Evolutionary conservation across 2,797 vertebrate genomes (phyloP).

Genomic region (Leptoclinus maculatus): DNA sequence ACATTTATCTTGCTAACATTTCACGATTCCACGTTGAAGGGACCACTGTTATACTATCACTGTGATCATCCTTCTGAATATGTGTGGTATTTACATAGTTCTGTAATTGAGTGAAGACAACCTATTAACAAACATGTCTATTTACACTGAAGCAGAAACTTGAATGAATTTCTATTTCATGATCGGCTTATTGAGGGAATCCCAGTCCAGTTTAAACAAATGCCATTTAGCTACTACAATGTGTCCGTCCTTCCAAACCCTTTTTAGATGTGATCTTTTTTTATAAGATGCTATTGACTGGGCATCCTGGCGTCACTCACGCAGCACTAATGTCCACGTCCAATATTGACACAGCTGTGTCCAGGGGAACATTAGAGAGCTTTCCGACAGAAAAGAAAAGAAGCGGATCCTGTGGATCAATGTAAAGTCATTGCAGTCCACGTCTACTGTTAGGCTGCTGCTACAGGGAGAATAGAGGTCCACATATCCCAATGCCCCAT

Average conservation of each 20-base stretch:
- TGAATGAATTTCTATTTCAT: neutral
- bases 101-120: slow-evolving; percentile 16
- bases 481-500: slow-evolving; percentile 17
- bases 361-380: slow-evolving; percentile 26
- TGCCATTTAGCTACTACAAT: slow-evolving; percentile 21
- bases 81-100: slow-evolving; percentile 11
- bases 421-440: slow-evolving; percentile 17
- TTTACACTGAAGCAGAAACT: slow-evolving; percentile 18
- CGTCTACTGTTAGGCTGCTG: slow-evolving; percentile 20
- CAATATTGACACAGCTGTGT: slow-evolving; percentile 73
- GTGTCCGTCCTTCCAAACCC: neutral
- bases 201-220: neutral
- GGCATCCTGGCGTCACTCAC: slow-evolving; percentile 24
- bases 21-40: slow-evolving; percentile 15
- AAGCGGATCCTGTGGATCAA: slow-evolving; percentile 14
- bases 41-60: neutral
- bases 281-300: slow-evolving; percentile 39
- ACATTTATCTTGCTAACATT: slow-evolving; percentile 7
- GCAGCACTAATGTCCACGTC: slow-evolving; percentile 41
- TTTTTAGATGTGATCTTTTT: slow-evolving; percentile 27
- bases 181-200: neutral
- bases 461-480: slow-evolving; percentile 19
- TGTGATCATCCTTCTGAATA: slow-evolving; percentile 6
- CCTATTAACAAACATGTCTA: neutral
- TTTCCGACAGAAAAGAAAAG: slow-evolving; percentile 8